phyloP scores from a whole-genome alignment of 1,140 invertebrate species.

The Zaprionus tsacasi region DNA sequence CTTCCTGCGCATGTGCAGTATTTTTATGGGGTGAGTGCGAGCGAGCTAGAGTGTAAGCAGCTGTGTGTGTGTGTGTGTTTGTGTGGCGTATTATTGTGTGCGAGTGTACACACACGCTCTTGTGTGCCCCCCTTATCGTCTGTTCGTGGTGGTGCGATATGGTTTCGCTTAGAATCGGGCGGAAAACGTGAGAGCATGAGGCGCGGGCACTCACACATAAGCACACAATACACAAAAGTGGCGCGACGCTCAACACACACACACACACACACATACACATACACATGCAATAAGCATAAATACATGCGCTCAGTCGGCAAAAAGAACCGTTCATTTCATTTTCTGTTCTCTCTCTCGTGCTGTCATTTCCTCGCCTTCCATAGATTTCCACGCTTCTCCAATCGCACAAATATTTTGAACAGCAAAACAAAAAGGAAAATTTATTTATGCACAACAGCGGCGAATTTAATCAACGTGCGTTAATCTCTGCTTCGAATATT shows the following conservation, averaged over 20 bases:
- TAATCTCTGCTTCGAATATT: constrained; percentile 51
- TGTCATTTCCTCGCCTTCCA: constrained; percentile 51
- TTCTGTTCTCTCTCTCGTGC: constrained; percentile 22
- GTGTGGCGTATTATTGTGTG: constrained; percentile 1
- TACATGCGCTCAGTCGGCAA: constrained; percentile 40
- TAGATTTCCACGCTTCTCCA: constrained; percentile 15
- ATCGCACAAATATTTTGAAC: not conserved
- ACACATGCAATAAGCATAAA: constrained; percentile 13
- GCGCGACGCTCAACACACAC: not conserved
- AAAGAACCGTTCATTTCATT: constrained; percentile 70
- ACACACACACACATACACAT: constrained; percentile 9
- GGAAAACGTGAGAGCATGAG: constrained; percentile 33
- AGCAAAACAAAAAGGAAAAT: constrained; percentile 13
- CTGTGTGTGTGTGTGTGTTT: constrained; percentile 3
- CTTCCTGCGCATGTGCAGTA: constrained; percentile 74
- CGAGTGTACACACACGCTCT: not conserved
- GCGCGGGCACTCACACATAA: constrained; percentile 18
- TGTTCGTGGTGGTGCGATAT: constrained; percentile 45
- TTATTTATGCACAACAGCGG: constrained; percentile 36
- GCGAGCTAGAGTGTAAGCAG: constrained; percentile 50
- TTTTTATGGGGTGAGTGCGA: constrained; percentile 41
- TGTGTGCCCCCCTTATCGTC: constrained; percentile 48
- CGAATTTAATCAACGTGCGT: constrained; percentile 22
- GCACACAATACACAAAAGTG: not conserved
- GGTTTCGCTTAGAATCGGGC: constrained; percentile 23